These are phyloP conservation scores for Trachelus tabidus DNA, from an alignment of 2,888 invertebrate genomes.

Conservation along the genomic window DNA sequence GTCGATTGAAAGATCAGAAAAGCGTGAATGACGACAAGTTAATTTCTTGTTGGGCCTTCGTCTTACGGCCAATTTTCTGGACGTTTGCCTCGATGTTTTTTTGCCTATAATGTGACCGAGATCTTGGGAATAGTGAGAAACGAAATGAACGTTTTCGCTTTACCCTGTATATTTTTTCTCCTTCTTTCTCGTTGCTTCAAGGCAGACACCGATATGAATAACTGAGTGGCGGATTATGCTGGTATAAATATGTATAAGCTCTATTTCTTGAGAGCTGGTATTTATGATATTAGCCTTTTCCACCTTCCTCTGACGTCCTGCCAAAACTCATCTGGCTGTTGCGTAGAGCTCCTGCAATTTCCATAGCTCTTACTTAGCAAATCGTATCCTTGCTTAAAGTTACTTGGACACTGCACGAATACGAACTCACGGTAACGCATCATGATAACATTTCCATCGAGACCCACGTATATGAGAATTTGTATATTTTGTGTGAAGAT, in stretches of 20 bases:
- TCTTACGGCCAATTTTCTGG: neutral
- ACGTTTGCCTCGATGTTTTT: neutral
- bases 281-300: conserved; percentile 31
- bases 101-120: neutral
- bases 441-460: neutral
- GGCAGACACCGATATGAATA: conserved; percentile 28
- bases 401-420: neutral
- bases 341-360: conserved; percentile 7
- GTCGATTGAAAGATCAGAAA: neutral
- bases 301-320: neutral
- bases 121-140: neutral
- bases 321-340: conserved; percentile 10
- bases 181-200: neutral
- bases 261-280: conserved; percentile 22
- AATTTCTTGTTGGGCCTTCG: neutral
- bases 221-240: conserved; percentile 27
- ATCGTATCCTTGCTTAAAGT: neutral
- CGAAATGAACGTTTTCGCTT: neutral
- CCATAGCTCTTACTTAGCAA: conserved; percentile 13
- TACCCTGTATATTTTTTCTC: neutral
- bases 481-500: neutral
- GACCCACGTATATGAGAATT: neutral
- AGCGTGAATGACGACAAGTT: neutral
- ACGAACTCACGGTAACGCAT: neutral
- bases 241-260: conserved; percentile 35